phyloP scores from a whole-genome alignment of 1,140 invertebrate species.

The Sitodiplosis mosellana region DNA sequence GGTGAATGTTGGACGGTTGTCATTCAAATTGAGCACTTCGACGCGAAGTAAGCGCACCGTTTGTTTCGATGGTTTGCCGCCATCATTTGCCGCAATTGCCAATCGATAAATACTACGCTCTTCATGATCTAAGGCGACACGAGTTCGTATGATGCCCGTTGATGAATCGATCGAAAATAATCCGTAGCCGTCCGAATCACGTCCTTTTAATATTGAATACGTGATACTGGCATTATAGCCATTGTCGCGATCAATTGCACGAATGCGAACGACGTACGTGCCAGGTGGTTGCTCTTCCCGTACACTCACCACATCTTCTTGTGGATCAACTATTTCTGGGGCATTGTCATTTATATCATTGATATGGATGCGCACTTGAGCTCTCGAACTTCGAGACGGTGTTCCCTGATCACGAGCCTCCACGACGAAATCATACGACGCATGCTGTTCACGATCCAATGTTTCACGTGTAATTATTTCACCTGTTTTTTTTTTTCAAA shows the following conservation, averaged over 20 bases:
- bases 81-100: constrained; percentile 70
- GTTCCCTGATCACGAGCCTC: constrained; percentile 72
- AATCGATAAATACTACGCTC: constrained; percentile 70
- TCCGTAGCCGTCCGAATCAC: constrained; percentile 63
- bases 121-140: constrained; percentile 75
- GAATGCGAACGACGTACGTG: constrained; percentile 63
- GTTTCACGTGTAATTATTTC: constrained; percentile 62
- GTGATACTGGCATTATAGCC: constrained; percentile 75
- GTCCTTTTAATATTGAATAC: constrained; percentile 69
- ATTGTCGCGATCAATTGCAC: constrained; percentile 70
- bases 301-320: constrained; percentile 70
- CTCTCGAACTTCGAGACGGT: constrained; percentile 51
- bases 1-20: constrained; percentile 77
- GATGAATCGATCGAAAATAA: constrained; percentile 72
- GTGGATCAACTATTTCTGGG: constrained; percentile 70
- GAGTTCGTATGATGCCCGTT: constrained; percentile 74
- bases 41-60: constrained; percentile 64
- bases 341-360: constrained; percentile 82
- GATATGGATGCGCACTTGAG: constrained; percentile 52
- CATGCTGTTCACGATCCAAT: constrained; percentile 65
- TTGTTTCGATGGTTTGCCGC: constrained; percentile 60
- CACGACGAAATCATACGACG: constrained; percentile 60
- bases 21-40: constrained; percentile 77
- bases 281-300: constrained; percentile 72
- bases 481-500: constrained; percentile 32